Evolutionary conservation across 1,140 invertebrate genomes (phyloP).

Genomic region (Mactra quadrangularis): DNA sequence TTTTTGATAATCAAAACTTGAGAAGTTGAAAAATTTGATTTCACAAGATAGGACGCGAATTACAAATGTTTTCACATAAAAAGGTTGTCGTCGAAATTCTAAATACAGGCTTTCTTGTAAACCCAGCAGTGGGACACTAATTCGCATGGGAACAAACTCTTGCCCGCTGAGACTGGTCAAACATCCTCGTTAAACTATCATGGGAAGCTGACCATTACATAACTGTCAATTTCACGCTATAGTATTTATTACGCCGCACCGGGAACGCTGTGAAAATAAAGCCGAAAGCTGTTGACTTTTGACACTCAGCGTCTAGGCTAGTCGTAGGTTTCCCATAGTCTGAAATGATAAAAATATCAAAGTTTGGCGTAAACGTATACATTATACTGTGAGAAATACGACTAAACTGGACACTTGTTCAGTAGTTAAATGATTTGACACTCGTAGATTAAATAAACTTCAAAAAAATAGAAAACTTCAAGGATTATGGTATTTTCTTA

Average conservation of each 20-base stretch:
- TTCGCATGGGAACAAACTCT: constrained; percentile 5
- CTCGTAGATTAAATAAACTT: too few species aligned
- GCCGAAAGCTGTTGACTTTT: constrained; percentile 27
- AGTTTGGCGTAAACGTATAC: background rate
- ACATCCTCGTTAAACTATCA: background rate
- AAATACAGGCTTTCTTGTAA: too few species aligned
- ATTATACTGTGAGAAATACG: background rate
- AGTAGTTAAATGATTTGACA: too few species aligned
- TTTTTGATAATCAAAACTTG: too few species aligned
- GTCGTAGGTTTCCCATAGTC: background rate
- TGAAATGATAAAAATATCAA: constrained; percentile 3
- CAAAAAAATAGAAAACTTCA: too few species aligned
- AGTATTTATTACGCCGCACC: constrained; percentile 5
- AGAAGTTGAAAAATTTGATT: too few species aligned
- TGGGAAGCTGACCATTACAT: constrained; percentile 52
- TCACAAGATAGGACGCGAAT: too few species aligned
- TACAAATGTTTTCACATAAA: background rate
- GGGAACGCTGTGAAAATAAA: constrained; percentile 6
- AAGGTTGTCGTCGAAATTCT: background rate
- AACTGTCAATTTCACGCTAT: constrained; percentile 45
- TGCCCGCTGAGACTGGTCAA: background rate
- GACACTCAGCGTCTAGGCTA: constrained; percentile 8
- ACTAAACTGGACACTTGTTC: background rate
- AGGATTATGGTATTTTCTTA: too few species aligned
- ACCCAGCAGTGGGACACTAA: background rate